A percentile compares a stretch with the other conserved stretches of the same genome.
phyloP scores from a whole-genome alignment of 2,113 vertebrate genomes.

The Chiloscyllium plagiosum region DNA sequence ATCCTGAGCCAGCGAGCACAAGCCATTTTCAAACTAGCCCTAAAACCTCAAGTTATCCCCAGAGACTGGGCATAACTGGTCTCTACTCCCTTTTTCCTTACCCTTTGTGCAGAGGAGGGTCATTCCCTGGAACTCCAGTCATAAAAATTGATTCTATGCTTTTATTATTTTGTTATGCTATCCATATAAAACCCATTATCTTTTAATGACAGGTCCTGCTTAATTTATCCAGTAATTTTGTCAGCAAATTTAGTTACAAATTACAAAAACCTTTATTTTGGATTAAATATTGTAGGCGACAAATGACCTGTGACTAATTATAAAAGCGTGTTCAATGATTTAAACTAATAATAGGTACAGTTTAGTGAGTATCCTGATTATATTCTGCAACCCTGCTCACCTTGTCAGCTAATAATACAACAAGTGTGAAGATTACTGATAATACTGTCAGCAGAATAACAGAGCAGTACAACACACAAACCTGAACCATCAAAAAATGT shows the following conservation, averaged over 20 bases:
- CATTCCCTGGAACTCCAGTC: background rate
- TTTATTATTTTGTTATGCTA: background rate
- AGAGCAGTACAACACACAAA: background rate
- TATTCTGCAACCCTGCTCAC: conserved; percentile 5
- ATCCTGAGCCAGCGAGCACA: background rate
- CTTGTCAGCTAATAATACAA: background rate
- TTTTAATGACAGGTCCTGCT: background rate
- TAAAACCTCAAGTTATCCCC: background rate
- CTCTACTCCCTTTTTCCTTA: background rate
- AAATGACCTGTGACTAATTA: background rate
- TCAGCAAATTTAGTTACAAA: conserved; percentile 14
- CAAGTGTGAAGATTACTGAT: background rate
- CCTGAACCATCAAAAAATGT: background rate
- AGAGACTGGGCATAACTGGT: background rate
- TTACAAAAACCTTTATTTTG: conserved; percentile 9
- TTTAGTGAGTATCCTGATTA: background rate
- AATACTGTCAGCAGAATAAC: background rate
- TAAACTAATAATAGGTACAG: conserved; percentile 1
- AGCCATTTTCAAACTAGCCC: background rate
- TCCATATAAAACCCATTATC: background rate
- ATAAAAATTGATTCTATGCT: background rate
- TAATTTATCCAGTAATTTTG: conserved; percentile 6
- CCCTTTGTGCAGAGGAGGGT: background rate
- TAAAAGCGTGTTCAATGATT: conserved; percentile 5
- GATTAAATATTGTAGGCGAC: background rate